phyloP scores from a whole-genome alignment of 2,113 vertebrate species.

The Microcebus murinus region DNA sequence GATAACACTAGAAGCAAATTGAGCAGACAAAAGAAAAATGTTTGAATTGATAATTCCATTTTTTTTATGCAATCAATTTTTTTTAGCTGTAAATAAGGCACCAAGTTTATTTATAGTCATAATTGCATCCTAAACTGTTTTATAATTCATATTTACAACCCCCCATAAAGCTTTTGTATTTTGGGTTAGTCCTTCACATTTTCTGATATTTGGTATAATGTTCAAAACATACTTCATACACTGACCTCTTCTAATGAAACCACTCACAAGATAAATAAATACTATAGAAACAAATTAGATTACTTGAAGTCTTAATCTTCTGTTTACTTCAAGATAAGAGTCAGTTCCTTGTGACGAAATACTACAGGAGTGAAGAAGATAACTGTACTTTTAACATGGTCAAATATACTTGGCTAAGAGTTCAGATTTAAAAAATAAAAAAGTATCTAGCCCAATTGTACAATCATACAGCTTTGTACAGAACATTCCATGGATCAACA shows the following conservation, averaged over 20 bases:
- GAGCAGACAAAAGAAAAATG: background rate
- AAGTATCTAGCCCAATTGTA: constrained; percentile 85
- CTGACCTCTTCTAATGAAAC: background rate
- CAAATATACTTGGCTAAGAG: constrained; percentile 77
- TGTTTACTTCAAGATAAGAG: constrained; percentile 6
- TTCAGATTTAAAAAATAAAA: constrained; percentile 69
- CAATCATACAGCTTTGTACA: constrained; percentile 85
- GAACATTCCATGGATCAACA: constrained; percentile 86
- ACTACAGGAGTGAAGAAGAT: constrained; percentile 19
- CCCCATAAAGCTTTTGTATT: constrained; percentile 5
- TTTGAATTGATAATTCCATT: background rate
- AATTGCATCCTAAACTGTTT: constrained; percentile 31
- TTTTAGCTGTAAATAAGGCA: constrained; percentile 75
- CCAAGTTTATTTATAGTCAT: constrained; percentile 77
- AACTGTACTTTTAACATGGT: constrained; percentile 73
- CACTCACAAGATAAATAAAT: constrained; percentile 71
- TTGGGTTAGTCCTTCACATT: constrained; percentile 50
- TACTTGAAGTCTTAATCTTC: constrained; percentile 52
- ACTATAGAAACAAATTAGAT: constrained; percentile 62
- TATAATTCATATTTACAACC: constrained; percentile 65
- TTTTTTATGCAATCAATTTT: constrained; percentile 75
- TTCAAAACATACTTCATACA: constrained; percentile 59
- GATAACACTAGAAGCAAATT: background rate
- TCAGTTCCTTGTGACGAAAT: constrained; percentile 1
- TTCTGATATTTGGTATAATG: constrained; percentile 40